Percentiles rank a stretch among this genome's conserved stretches.
These are phyloP conservation scores for Poecilia velifera DNA, from an alignment of 2,797 vertebrate genomes.

Conservation along the genomic window DNA sequence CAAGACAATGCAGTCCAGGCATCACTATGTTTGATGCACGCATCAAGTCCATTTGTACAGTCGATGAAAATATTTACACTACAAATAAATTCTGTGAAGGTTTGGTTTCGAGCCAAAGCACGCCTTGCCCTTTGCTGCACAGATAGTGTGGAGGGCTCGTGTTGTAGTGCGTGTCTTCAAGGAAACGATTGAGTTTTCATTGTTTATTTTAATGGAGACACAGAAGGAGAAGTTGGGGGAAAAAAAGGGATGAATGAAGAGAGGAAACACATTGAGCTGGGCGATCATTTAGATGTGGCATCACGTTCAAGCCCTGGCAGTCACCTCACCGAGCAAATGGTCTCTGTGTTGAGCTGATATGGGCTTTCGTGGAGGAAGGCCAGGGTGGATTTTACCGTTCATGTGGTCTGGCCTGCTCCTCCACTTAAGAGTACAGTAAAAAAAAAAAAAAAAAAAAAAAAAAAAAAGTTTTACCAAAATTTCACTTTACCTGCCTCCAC, in stretches of 20 bases:
- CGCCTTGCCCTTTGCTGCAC: slow-evolving; percentile 74
- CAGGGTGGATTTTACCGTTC: slow-evolving; percentile 27
- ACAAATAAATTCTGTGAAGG: slow-evolving; percentile 74
- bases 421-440: not conserved
- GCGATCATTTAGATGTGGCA: slow-evolving; percentile 59
- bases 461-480: slow-evolving; percentile 36
- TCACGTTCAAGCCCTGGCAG: slow-evolving; percentile 64
- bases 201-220: slow-evolving; percentile 64
- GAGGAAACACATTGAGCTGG: slow-evolving; percentile 65
- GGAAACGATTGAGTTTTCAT: slow-evolving; percentile 75
- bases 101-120: slow-evolving; percentile 73
- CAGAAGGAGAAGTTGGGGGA: slow-evolving; percentile 41
- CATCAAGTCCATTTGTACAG: slow-evolving; percentile 79
- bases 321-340: slow-evolving; percentile 75
- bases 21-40: slow-evolving; percentile 56
- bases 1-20: slow-evolving; percentile 44
- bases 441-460: slow-evolving; percentile 25
- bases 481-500: slow-evolving; percentile 9
- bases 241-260: slow-evolving; percentile 46
- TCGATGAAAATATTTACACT: slow-evolving; percentile 83
- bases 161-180: slow-evolving; percentile 74
- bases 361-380: slow-evolving; percentile 60
- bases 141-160: slow-evolving; percentile 78
- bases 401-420: slow-evolving; percentile 39
- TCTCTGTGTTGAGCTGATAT: slow-evolving; percentile 68